Evolutionary conservation across 2,113 vertebrate species (phyloP), one percentile per base, ranked within the genome.

Genomic region (Serilophus lunatus): DNA sequence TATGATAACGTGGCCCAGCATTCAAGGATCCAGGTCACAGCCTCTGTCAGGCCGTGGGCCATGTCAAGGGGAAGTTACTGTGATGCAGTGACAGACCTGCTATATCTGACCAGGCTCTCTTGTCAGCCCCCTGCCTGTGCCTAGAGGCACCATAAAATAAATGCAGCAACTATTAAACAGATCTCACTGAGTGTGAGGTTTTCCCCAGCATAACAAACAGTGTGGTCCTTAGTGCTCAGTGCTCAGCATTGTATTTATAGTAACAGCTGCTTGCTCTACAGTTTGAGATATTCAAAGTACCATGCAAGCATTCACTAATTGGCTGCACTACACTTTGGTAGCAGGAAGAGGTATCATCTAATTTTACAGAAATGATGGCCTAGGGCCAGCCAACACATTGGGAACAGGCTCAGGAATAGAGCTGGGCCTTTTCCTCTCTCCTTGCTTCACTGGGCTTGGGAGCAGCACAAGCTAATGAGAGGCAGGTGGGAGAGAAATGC

Each of bases 161-260:
- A 51, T 35, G 25, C 61, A 80, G 65, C n/a, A 81, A 2, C n/a
- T 90, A 14, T 60, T 26, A 57, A 77, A 54, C 20, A 71, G 44
- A 47, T 56, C 63, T 19, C 60, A 86, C 26, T 53, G 61, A 56
- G 42, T 33, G 47, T 83, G 86, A 86, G 60, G 42, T 81, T 91
- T 93, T 92, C 80, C 57, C 79, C 68, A 81, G 59, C 47, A 56
- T 49, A 60, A 80, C 81, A 57, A 83, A 65, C 35, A 65, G 45
- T 23, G 31, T 77, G 86, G 80, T 82, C 29, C 38, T 19, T 10
- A 7, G 70, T 19, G 38, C 50, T 84, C 74, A 75, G 82, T 20
- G 38, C 50, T 84, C 74, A 75, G 82, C 66, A 47, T n/a, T n/a
- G 64, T 85, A 59, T 85, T 94, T 95, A 84, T 54, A 69, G 93